Conservation (phyloP, 2,888 invertebrate genomes). For the Hartigia nigra region DNA sequence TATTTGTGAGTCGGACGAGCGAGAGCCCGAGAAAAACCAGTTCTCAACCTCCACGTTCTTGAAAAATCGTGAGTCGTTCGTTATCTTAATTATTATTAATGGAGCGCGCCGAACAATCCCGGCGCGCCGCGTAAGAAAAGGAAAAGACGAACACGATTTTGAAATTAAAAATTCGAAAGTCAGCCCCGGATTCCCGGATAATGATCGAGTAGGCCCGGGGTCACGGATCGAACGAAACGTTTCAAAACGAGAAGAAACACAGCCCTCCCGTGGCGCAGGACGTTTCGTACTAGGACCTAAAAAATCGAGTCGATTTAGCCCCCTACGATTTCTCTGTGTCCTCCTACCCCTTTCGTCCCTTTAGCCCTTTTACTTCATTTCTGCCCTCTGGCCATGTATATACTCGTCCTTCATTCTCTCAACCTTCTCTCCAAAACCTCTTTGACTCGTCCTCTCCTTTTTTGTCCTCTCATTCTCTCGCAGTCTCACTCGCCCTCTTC, state of each 20-base stretch:
- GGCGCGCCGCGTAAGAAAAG: conserved; percentile 8
- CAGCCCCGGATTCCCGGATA: conserved; percentile 26
- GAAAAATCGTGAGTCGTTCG: conserved; percentile 25
- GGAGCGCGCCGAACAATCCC: conserved; percentile 22
- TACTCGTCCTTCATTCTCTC: background rate
- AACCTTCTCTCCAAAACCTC: background rate
- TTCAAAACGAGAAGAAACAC: conserved; percentile 59
- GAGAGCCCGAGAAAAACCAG: conserved; percentile 13
- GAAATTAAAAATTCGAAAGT: conserved; percentile 25
- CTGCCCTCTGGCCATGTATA: background rate
- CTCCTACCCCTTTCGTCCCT: conserved; percentile 9
- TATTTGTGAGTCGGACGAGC: background rate
- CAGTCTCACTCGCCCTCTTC: background rate
- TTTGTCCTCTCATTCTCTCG: background rate
- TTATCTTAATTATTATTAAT: conserved; percentile 27
- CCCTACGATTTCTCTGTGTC: background rate
- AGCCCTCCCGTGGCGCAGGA: conserved; percentile 57
- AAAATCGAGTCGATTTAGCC: conserved; percentile 59
- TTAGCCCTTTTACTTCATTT: background rate
- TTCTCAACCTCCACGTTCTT: conserved; percentile 18
- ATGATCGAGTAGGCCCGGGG: conserved; percentile 22
- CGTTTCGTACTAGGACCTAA: conserved; percentile 45
- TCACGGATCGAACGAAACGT: conserved; percentile 50
- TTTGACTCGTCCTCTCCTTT: background rate
- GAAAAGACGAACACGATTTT: conserved; percentile 22